Evolutionary conservation across 2,797 vertebrate species (phyloP).

Genomic region (Argyrosomus regius): DNA sequence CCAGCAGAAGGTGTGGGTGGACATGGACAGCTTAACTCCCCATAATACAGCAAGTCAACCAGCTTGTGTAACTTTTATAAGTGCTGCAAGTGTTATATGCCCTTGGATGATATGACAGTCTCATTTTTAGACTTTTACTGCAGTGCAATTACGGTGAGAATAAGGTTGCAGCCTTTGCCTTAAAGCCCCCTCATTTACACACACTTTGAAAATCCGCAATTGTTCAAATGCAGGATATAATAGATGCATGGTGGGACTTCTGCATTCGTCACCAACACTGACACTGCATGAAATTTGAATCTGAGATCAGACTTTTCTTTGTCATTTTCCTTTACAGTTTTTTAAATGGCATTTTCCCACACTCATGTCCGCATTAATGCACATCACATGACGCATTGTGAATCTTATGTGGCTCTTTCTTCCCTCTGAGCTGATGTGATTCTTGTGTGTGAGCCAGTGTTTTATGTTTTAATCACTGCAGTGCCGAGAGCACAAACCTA

Average conservation of each 20-base stretch:
- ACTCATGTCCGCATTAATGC: not conserved
- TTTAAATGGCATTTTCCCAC: not conserved
- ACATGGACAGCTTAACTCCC: slow-evolving; percentile 52
- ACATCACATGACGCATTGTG: slow-evolving; percentile 30
- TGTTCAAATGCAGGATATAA: not conserved
- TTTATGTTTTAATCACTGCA: slow-evolving; percentile 70
- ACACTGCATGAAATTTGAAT: not conserved
- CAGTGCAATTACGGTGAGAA: slow-evolving; percentile 45
- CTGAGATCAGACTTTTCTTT: not conserved
- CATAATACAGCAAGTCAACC: slow-evolving; percentile 58
- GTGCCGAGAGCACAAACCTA: slow-evolving; percentile 57
- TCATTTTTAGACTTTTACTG: slow-evolving; percentile 51
- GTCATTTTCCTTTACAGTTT: not conserved
- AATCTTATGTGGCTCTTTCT: slow-evolving; percentile 15
- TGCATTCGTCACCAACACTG: not conserved
- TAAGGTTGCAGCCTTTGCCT: slow-evolving; percentile 35
- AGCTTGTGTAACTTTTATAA: slow-evolving; percentile 64
- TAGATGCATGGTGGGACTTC: not conserved
- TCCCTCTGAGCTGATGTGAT: slow-evolving; percentile 37
- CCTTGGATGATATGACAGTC: slow-evolving; percentile 58
- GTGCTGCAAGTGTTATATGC: slow-evolving; percentile 53
- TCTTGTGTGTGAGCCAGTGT: slow-evolving; percentile 55
- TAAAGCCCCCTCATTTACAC: slow-evolving; percentile 30
- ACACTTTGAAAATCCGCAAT: slow-evolving; percentile 5
- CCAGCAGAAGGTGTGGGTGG: slow-evolving; percentile 70